Evolutionary conservation across 2,797 vertebrate genomes (phyloP).

Genomic region (Poecilia velifera): DNA sequence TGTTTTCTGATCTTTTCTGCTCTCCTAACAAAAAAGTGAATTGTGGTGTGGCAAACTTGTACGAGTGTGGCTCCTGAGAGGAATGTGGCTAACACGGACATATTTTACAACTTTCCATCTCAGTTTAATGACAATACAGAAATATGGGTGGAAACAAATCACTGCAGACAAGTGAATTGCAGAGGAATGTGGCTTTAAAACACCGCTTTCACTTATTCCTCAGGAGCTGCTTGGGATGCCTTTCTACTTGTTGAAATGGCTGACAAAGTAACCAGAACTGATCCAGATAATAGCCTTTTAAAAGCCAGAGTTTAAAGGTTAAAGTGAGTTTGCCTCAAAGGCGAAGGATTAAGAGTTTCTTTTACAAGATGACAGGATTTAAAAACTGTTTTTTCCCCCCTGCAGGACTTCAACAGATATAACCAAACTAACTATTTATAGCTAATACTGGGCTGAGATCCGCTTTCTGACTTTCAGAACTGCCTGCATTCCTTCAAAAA

Average conservation of each 20-base stretch:
- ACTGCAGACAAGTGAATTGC: neutral
- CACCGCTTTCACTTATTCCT: neutral
- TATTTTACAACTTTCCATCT: slow-evolving; percentile 4
- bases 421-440: neutral
- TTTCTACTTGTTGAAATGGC: neutral
- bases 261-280: slow-evolving; percentile 5
- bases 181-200: slow-evolving; percentile 6
- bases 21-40: neutral
- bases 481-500: neutral
- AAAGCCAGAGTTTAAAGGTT: slow-evolving; percentile 34
- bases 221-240: neutral
- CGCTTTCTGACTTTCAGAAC: neutral
- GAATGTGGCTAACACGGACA: neutral
- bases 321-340: slow-evolving; percentile 24
- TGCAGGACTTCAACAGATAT: slow-evolving; percentile 3
- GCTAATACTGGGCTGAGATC: neutral
- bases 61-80: neutral
- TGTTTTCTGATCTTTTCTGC: neutral
- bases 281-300: slow-evolving; percentile 24
- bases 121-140: neutral
- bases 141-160: neutral
- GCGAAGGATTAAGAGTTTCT: neutral
- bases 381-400: slow-evolving; percentile 2
- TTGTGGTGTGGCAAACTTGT: slow-evolving; percentile 13
- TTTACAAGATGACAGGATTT: slow-evolving; percentile 1